phyloP scores from a whole-genome alignment of 2,888 invertebrate species.

The Galerucella pusilla region DNA sequence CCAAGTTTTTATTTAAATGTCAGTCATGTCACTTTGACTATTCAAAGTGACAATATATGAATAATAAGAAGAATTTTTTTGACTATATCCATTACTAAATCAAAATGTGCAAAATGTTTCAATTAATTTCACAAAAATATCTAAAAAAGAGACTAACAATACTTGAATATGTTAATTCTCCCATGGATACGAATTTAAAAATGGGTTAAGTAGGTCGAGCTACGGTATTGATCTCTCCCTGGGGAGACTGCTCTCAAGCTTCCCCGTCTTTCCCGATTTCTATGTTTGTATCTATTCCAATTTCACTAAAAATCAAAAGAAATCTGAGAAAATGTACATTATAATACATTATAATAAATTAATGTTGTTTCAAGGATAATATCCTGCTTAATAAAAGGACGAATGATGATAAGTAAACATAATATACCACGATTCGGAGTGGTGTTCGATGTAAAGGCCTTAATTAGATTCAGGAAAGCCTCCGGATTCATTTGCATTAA shows the following conservation, averaged over 20 bases:
- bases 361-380: not conserved
- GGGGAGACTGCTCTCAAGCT: constrained; percentile 51
- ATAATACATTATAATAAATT: not conserved
- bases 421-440: constrained; percentile 39
- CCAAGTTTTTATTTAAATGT: too few relatives aligned
- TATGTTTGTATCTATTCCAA: constrained; percentile 43
- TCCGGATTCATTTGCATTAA: constrained; percentile 55
- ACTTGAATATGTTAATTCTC: constrained; percentile 20
- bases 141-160: not conserved
- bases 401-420: constrained; percentile 15
- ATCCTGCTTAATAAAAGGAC: not conserved
- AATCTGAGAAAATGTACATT: not conserved
- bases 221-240: constrained; percentile 53
- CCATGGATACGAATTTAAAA: constrained; percentile 29
- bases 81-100: too few relatives aligned
- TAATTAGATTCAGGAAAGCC: constrained; percentile 55
- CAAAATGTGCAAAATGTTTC: too few relatives aligned
- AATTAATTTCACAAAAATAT: too few relatives aligned
- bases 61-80: too few relatives aligned
- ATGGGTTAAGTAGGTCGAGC: constrained; percentile 52
- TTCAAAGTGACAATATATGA: too few relatives aligned
- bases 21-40: too few relatives aligned
- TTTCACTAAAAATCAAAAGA: too few relatives aligned
- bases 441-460: constrained; percentile 48
- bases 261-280: constrained; percentile 43